A percentile compares a stretch with the other conserved stretches of the same genome.
phyloP scores from a whole-genome alignment of 2,797 vertebrate genomes.

The Bryconaethiops microstoma region DNA sequence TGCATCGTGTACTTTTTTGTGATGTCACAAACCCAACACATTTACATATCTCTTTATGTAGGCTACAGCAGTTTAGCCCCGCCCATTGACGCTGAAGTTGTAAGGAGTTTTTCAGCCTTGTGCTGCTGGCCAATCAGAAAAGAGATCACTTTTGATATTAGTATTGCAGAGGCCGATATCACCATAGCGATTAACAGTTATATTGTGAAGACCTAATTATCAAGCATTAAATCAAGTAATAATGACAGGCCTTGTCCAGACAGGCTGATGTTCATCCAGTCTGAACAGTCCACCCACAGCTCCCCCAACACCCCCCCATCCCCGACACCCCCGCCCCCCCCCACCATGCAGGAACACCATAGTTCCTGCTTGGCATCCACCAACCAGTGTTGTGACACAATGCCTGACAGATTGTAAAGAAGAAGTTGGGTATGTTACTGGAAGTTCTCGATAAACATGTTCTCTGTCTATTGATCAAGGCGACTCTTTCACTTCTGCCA shows the following conservation, averaged over 20 bases:
- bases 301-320: conserved; percentile 26
- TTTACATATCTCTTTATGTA: too few species aligned
- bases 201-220: too few species aligned
- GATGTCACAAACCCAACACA: too few species aligned
- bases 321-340: neutral
- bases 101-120: too few species aligned
- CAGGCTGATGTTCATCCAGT: neutral
- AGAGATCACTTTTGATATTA: too few species aligned
- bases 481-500: conserved; percentile 40
- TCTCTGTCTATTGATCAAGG: conserved; percentile 46
- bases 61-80: too few species aligned
- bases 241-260: conserved; percentile 1
- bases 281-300: neutral
- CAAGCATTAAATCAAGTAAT: neutral
- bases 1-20: too few species aligned
- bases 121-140: too few species aligned
- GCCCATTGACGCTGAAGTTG: too few species aligned
- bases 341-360: neutral
- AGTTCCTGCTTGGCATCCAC: neutral
- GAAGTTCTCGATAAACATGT: conserved; percentile 40
- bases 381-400: conserved; percentile 12
- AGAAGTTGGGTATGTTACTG: conserved; percentile 39
- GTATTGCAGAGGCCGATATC: too few species aligned
- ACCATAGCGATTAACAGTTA: too few species aligned
- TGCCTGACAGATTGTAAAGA: conserved; percentile 21